These are phyloP conservation scores for Lepidochitona cinerea DNA, from an alignment of 2,888 invertebrate species.

Conservation along the genomic window DNA sequence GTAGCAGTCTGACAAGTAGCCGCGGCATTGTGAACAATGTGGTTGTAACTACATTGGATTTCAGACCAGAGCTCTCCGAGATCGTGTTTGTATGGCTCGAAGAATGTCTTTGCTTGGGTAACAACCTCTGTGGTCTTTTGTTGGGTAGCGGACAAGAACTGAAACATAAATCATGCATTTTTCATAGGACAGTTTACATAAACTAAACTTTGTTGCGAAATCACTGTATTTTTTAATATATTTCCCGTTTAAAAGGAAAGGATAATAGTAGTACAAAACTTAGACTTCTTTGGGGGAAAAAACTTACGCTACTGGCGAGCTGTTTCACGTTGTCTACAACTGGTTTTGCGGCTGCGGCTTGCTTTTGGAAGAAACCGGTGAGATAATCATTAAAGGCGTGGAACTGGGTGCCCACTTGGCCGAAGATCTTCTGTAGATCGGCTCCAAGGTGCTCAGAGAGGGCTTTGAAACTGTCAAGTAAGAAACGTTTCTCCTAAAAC, in stretches of 20 bases:
- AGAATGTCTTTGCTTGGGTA: not conserved
- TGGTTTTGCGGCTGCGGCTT: not conserved
- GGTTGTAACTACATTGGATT: not conserved
- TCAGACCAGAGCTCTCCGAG: not conserved
- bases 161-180: too few species aligned
- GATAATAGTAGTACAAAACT: too few species aligned
- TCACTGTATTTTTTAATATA: too few species aligned
- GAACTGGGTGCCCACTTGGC: not conserved
- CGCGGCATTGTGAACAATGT: not conserved
- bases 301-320: not conserved
- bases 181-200: too few species aligned
- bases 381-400: not conserved
- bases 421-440: not conserved
- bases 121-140: not conserved
- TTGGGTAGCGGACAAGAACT: not conserved
- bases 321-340: not conserved
- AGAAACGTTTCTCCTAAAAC: not conserved
- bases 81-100: constrained; percentile 4
- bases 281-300: too few species aligned
- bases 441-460: not conserved
- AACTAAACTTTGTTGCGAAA: too few species aligned
- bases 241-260: too few species aligned
- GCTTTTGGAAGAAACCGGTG: not conserved
- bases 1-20: not conserved
- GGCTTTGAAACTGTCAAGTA: not conserved